These are phyloP conservation scores for Caenorhabditis tropicalis DNA, from an alignment of 1,140 invertebrate genomes.

Conservation along the genomic window DNA sequence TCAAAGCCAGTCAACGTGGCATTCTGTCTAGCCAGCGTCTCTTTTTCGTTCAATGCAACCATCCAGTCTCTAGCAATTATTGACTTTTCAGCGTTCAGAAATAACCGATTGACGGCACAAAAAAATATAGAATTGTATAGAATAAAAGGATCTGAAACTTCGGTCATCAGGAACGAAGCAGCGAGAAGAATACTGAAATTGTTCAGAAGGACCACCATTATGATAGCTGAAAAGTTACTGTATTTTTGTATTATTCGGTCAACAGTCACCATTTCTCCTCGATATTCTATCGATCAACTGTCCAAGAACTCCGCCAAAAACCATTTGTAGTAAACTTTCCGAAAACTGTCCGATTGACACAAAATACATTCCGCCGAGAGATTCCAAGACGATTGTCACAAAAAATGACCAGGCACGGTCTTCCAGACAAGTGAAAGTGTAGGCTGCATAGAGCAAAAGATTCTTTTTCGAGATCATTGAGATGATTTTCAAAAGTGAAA, in stretches of 20 bases:
- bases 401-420: slow-evolving; percentile 1
- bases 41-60: background rate
- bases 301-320: background rate
- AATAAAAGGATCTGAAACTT: background rate
- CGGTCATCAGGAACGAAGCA: background rate
- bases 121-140: background rate
- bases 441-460: background rate
- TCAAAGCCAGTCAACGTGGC: background rate
- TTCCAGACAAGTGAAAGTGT: background rate
- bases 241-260: background rate
- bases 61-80: slow-evolving; percentile 5
- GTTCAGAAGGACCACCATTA: background rate
- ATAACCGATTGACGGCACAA: background rate
- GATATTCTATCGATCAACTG: background rate
- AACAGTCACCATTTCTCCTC: background rate
- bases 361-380: background rate
- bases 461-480: background rate
- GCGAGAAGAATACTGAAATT: background rate
- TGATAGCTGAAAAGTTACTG: background rate
- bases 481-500: background rate
- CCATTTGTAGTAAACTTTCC: background rate
- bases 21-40: background rate
- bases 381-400: background rate
- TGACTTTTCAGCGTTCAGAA: background rate
- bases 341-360: background rate